Conservation (phyloP, 2,797 vertebrate species). For the Mormyrops boulengeri region DNA sequence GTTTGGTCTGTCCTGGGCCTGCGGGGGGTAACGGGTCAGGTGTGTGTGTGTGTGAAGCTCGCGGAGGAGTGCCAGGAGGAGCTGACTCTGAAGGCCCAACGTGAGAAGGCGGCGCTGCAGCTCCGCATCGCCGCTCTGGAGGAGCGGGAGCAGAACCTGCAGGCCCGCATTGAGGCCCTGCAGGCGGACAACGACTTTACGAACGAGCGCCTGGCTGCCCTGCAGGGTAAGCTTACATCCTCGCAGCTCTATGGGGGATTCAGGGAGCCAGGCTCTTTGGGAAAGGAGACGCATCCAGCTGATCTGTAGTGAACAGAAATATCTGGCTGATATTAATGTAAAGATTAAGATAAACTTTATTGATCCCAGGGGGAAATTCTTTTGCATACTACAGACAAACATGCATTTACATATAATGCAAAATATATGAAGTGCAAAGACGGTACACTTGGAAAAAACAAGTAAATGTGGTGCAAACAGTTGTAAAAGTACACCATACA, state of each 20-base stretch:
- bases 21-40: background rate
- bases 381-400: background rate
- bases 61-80: conserved; percentile 88
- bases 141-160: conserved; percentile 93
- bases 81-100: conserved; percentile 80
- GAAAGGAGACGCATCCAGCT: background rate
- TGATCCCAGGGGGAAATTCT: background rate
- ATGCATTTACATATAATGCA: background rate
- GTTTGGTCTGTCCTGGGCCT: background rate
- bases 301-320: background rate
- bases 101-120: conserved; percentile 87
- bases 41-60: conserved; percentile 49
- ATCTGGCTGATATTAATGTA: background rate
- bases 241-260: background rate
- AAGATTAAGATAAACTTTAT: background rate
- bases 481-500: background rate
- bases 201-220: conserved; percentile 84
- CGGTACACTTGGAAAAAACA: background rate
- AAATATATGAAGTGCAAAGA: background rate
- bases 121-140: conserved; percentile 92
- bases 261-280: background rate
- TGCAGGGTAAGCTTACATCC: conserved; percentile 72
- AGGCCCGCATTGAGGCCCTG: conserved; percentile 92
- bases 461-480: background rate
- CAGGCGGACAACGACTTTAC: conserved; percentile 98